Conservation (phyloP, 2,888 invertebrate genomes). For the Chrysolina haemoptera region DNA sequence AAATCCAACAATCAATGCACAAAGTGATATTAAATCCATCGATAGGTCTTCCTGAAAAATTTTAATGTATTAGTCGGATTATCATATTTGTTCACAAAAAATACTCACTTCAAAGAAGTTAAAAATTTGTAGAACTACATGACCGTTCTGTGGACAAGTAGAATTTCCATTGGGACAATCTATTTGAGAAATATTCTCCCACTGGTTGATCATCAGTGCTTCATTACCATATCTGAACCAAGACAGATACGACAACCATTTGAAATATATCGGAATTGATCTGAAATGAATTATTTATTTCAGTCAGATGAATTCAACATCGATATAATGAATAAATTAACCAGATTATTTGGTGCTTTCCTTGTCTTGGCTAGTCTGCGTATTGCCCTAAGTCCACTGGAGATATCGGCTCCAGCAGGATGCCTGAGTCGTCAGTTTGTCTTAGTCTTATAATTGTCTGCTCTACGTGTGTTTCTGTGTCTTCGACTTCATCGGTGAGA, state of each 20-base stretch:
- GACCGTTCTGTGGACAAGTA: slow-evolving; percentile 85
- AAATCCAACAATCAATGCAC: slow-evolving; percentile 81
- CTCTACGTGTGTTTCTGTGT: too few species aligned
- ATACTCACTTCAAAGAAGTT: slow-evolving; percentile 80
- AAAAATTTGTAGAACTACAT: slow-evolving; percentile 83
- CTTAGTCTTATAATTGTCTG: too few species aligned
- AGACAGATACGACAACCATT: slow-evolving; percentile 90
- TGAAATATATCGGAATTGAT: slow-evolving; percentile 87
- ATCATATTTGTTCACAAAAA: neutral
- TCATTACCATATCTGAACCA: slow-evolving; percentile 96
- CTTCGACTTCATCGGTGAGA: too few species aligned
- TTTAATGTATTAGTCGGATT: slow-evolving; percentile 26
- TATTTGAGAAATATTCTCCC: slow-evolving; percentile 85
- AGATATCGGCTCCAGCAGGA: too few species aligned
- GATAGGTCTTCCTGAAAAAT: slow-evolving; percentile 77
- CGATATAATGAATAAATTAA: too few species aligned
- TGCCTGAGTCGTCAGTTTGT: too few species aligned
- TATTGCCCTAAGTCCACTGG: too few species aligned
- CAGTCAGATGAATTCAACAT: neutral
- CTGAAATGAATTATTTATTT: slow-evolving; percentile 67
- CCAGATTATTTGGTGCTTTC: too few species aligned
- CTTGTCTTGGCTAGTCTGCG: too few species aligned
- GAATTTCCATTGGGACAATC: slow-evolving; percentile 80
- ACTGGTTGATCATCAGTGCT: slow-evolving; percentile 90
- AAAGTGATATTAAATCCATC: slow-evolving; percentile 81